Base-by-base conservation (phyloP, 2,888 invertebrate genomes). In the Cyrtodaria siliqua region DNA sequence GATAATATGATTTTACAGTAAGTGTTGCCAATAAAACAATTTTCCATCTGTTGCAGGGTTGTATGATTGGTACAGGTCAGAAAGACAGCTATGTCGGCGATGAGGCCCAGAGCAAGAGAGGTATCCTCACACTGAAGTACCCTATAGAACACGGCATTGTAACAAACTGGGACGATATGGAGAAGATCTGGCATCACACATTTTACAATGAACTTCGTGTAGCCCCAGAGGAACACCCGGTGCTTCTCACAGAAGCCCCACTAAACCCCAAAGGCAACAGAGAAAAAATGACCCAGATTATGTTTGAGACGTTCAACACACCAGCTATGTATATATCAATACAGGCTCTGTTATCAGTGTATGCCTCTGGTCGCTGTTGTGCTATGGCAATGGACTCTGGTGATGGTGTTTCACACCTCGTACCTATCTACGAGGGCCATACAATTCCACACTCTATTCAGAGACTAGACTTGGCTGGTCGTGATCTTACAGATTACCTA, bases 241-340 rank as follows among this genome's bases (percentile, higher is more conserved):
- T 97, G 92, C 95, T 97, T 90, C 73, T 87, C n/a, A 47, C 61
- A 49, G 61, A 61, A 29, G n/a, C 29, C 26, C 61, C 61, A 18
- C 95, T 97, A 89, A 97, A 97, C 94, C 97, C 97, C 84, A 97
- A 97, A 93, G 96, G 96, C 90, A 97, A 97, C 94, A 94, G 96
- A 91, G 97, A 97, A 93, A 97, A 33, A 12, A 33, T 33, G 33
- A 33, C 33, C 6, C 33, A 33, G 33, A 12, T 33, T 33, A 33
- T 33, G 33, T 33, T 33, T 33, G 33, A 33, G 33, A 33, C 33
- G 33, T 33, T 33, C 12, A 33, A 33, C 33, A 33, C 33, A 4
- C 33, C 33, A 12, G 33, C 33, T 33, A 12, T 33, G 12, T 33
- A 33, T 33, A 12, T 33, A 12, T 4, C 33, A 33, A 33, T 33